Conservation (phyloP, 2,113 vertebrate genomes). For the Catagonus wagneri region DNA sequence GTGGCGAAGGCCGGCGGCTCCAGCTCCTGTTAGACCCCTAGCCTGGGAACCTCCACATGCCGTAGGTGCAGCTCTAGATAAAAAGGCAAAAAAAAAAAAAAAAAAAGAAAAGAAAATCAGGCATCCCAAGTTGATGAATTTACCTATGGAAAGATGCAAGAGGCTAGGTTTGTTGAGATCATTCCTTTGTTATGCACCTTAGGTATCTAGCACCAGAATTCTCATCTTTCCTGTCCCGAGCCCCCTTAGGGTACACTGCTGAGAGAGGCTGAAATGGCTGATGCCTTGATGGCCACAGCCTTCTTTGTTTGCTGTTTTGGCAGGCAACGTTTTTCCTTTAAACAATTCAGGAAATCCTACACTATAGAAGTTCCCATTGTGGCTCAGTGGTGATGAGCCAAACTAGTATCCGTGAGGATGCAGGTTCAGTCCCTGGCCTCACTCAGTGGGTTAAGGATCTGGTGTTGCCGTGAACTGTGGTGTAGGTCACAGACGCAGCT, state of each 20-base stretch:
- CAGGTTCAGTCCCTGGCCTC: too few relatives aligned
- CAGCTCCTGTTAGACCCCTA: too few relatives aligned
- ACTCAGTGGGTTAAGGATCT: too few relatives aligned
- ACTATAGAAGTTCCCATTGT: neutral
- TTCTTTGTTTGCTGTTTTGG: neutral
- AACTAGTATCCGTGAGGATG: too few relatives aligned
- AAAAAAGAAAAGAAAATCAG: neutral
- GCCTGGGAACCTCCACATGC: too few relatives aligned
- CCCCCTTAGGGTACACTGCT: neutral
- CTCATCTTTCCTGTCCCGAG: neutral
- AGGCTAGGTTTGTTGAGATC: neutral
- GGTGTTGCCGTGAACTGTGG: too few relatives aligned
- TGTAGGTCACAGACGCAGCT: too few relatives aligned
- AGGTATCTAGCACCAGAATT: neutral
- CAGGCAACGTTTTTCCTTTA: neutral
- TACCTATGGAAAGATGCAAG: neutral
- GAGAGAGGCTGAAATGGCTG: neutral
- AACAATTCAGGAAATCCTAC: neutral
- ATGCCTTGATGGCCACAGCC: neutral
- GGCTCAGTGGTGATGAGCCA: too few relatives aligned
- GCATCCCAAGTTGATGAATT: neutral
- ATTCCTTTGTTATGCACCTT: neutral
- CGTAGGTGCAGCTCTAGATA: too few relatives aligned
- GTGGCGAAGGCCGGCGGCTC: too few relatives aligned
- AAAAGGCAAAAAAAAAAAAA: too few relatives aligned